Percentiles rank a stretch among this genome's conserved stretches.
Conservation (phyloP, 2,888 invertebrate genomes). For the Cordylochernes scorpioides region DNA sequence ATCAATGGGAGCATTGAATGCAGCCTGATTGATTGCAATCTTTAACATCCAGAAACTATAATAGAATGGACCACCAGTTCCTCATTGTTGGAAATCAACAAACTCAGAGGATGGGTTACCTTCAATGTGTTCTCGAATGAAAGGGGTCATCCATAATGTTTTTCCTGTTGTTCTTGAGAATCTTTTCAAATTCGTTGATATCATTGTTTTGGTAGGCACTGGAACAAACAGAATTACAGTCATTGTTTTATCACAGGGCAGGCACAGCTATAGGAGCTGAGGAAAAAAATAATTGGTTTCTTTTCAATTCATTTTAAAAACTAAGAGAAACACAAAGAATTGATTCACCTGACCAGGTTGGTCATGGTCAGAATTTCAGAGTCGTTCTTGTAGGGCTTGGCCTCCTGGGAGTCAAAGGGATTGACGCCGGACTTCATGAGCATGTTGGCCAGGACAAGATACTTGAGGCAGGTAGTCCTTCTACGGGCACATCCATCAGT, state of each 20-base stretch:
- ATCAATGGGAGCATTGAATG: too few relatives aligned
- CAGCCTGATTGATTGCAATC: too few relatives aligned
- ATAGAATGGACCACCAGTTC: too few relatives aligned
- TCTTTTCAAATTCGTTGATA: conserved; percentile 88
- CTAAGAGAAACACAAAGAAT: too few relatives aligned
- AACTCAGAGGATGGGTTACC: conserved; percentile 28
- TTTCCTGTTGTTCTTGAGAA: conserved; percentile 57
- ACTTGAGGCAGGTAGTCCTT: conserved; percentile 86
- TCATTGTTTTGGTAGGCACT: conserved; percentile 88
- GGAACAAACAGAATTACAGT: conserved; percentile 22
- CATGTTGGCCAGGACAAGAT: conserved; percentile 94
- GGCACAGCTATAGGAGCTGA: too few relatives aligned
- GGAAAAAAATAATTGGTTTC: too few relatives aligned
- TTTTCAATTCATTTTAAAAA: too few relatives aligned
- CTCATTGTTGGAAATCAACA: too few relatives aligned
- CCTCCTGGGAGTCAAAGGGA: conserved; percentile 98
- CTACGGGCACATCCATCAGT: too few relatives aligned
- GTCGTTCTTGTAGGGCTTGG: conserved; percentile 97
- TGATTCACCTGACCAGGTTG: conserved; percentile 42
- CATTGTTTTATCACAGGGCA: too few relatives aligned
- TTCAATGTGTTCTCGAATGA: conserved; percentile 95
- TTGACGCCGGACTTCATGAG: conserved; percentile 64
- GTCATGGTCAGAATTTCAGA: conserved; percentile 98
- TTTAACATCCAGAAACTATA: too few relatives aligned
- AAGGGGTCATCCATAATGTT: conserved; percentile 99